Base-by-base conservation (phyloP, 2,888 invertebrate species). In the Loripinus fragilis region DNA sequence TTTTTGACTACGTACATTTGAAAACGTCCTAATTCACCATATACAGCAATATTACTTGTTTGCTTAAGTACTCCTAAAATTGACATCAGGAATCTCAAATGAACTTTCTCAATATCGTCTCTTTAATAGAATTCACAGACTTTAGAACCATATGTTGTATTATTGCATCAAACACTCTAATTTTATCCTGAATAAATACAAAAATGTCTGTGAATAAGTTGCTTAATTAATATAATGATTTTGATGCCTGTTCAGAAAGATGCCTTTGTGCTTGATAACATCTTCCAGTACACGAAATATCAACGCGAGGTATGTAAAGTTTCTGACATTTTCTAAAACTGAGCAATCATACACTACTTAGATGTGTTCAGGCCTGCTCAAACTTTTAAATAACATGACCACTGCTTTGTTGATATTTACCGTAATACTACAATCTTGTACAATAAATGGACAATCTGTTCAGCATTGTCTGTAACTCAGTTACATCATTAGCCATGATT, bases 31-130 rank as follows among this genome's bases (percentile, higher is more conserved):
- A 55, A 12, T 52, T 71, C 71, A 2, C 76, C 71, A 28, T 38
- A 66, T 38, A 76, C 76, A 7, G 71, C 66, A 33, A 48, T 41
- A 71, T 66, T 76, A 20, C 66, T 38, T n/a, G 76, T 76, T 45
- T 69, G 71, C 20, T 28, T 8, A n/a, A 42, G 30, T 20, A 71
- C 76, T 8, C 66, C 48, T 28, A 68, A 35, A 28, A 74, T 41
- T 20, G 30, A 17, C 25, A 71, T 76, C 5, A 12, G 42, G 45
- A 76, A 76, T 69, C 66, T 71, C 2, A 76, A 71, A 35, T 71
- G 70, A 10, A 76, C 30, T 42, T 71, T 76, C 41, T 67, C 76
- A 25, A 71, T 30, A 15, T 66, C 76, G 42, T 52, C 45, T 17
- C 42, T 38, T n/a, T 67, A 23, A 71, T 71, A 33, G 10, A 76